Evolutionary conservation across 2,797 vertebrate species (phyloP).

Genomic region (Bovichtus diacanthus): DNA sequence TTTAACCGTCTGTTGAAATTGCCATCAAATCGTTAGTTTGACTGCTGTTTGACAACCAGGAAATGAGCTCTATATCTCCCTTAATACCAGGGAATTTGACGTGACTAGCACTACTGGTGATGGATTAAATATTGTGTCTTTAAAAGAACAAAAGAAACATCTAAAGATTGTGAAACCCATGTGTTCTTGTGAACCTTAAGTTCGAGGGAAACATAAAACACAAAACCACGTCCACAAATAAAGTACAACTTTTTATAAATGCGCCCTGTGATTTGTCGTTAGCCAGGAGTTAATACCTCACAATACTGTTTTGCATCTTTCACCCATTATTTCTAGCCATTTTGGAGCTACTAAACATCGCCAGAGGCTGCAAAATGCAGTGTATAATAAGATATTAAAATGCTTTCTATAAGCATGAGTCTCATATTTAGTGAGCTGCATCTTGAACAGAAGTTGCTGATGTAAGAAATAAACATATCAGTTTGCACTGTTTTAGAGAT

Average conservation of each 20-base stretch:
- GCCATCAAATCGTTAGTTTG: background rate
- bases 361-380: slow-evolving; percentile 36
- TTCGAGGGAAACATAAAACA: background rate
- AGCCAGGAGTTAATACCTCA: slow-evolving; percentile 45
- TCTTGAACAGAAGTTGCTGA: slow-evolving; percentile 25
- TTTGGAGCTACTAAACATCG: slow-evolving; percentile 46
- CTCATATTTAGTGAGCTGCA: slow-evolving; percentile 26
- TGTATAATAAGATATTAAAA: slow-evolving; percentile 34
- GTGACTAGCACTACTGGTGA: background rate
- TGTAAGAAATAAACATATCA: slow-evolving; percentile 21
- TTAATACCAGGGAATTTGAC: background rate
- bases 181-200: slow-evolving; percentile 3
- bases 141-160: background rate
- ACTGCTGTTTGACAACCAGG: slow-evolving; percentile 9
- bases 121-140: background rate
- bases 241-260: slow-evolving; percentile 51
- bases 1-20: background rate
- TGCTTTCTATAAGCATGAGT: slow-evolving; percentile 12
- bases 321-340: slow-evolving; percentile 40
- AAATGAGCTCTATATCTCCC: slow-evolving; percentile 5
- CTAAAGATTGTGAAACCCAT: background rate
- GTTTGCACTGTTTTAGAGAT: background rate
- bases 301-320: slow-evolving; percentile 50
- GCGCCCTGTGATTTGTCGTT: slow-evolving; percentile 41
- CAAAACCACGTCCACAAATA: slow-evolving; percentile 25